Evolutionary conservation across 2,888 invertebrate genomes (phyloP).

Genomic region (Meloe dianella): DNA sequence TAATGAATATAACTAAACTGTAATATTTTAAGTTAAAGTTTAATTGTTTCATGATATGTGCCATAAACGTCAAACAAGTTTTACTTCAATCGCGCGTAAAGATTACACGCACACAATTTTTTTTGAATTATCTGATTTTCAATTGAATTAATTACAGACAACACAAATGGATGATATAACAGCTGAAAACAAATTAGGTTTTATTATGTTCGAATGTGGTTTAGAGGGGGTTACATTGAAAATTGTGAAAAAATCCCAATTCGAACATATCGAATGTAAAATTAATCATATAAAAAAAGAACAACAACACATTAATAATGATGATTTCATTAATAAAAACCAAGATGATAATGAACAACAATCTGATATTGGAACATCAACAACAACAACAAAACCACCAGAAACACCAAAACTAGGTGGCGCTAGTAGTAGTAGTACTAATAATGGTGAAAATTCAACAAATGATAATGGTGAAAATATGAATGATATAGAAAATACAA

Average conservation of each 20-base stretch:
- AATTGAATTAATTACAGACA: neutral
- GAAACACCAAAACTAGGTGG: conserved; percentile 34
- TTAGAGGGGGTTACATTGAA: conserved; percentile 88
- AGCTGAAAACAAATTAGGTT: conserved; percentile 75
- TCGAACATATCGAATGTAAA: conserved; percentile 64
- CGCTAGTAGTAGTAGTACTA: too few relatives aligned
- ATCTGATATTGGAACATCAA: conserved; percentile 34
- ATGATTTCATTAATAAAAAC: neutral
- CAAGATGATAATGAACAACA: conserved; percentile 29
- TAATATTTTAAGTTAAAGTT: too few relatives aligned
- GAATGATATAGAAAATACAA: conserved; percentile 3
- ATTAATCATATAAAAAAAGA: conserved; percentile 27
- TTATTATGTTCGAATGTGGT: conserved; percentile 97
- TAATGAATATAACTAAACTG: too few relatives aligned
- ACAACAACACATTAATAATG: neutral
- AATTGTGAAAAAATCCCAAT: conserved; percentile 75
- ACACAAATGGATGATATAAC: neutral
- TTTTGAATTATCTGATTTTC: too few relatives aligned
- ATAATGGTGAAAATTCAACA: conserved; percentile 8
- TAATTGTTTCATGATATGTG: too few relatives aligned
- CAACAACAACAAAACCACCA: conserved; percentile 39
- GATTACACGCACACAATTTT: too few relatives aligned
- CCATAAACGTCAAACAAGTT: too few relatives aligned
- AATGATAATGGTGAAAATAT: conserved; percentile 26
- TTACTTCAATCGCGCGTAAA: too few relatives aligned